A percentile compares a stretch with the other conserved stretches of the same genome.
Evolutionary conservation across 2,797 vertebrate genomes (phyloP).

Genomic region (Onychomys arenicola): DNA sequence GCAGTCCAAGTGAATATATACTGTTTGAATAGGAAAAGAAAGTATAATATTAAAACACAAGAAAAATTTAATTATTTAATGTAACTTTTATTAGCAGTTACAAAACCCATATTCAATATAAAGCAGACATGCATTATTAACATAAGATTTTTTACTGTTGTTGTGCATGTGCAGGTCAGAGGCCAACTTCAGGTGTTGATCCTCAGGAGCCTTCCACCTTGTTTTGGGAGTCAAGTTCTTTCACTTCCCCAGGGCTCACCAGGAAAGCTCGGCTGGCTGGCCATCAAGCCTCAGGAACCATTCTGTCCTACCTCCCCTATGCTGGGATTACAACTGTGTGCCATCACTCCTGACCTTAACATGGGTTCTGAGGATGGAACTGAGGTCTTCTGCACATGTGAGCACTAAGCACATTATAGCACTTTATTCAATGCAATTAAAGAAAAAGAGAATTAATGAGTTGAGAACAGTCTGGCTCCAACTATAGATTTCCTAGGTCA

Average conservation of each 20-base stretch:
- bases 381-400: not conserved
- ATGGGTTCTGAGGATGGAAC: too few relatives aligned
- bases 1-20: not conserved
- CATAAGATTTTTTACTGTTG: conserved; percentile 8
- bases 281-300: not conserved
- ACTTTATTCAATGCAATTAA: conserved; percentile 44
- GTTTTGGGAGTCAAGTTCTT: not conserved
- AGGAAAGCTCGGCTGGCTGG: not conserved
- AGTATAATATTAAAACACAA: conserved; percentile 30
- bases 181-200: not conserved
- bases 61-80: conserved; percentile 13
- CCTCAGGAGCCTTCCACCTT: not conserved
- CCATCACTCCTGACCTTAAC: not conserved
- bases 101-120: conserved; percentile 48
- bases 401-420: not conserved
- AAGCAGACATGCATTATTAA: conserved; percentile 30
- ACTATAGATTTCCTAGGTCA: not conserved
- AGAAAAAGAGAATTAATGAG: not conserved
- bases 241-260: not conserved
- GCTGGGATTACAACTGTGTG: not conserved
- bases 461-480: not conserved
- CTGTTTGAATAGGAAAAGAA: conserved; percentile 39
- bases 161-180: not conserved
- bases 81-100: conserved; percentile 44
- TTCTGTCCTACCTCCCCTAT: not conserved